phyloP scores from a whole-genome alignment of 2,888 invertebrate genomes.

The Hirudinaria manillensis region DNA sequence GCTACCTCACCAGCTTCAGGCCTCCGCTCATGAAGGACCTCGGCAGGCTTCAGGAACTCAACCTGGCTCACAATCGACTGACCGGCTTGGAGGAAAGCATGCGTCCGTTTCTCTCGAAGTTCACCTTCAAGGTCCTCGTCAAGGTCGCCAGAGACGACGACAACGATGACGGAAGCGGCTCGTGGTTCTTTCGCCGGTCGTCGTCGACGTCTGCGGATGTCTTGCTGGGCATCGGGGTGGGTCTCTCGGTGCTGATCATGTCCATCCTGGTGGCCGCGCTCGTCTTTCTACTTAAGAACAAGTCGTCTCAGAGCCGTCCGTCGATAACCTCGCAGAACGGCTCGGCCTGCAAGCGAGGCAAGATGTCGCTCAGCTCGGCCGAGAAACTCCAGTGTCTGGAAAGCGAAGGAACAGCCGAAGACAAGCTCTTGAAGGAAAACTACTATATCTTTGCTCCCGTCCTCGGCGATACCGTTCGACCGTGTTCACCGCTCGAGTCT shows the following conservation, averaged over 20 bases:
- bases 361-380: not conserved
- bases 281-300: not conserved
- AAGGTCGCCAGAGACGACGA: not conserved
- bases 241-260: not conserved
- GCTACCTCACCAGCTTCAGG: conserved; percentile 36
- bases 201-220: not conserved
- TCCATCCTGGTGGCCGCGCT: not conserved
- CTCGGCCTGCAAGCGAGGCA: conserved; percentile 14
- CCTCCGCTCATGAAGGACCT: conserved; percentile 35
- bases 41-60: conserved; percentile 37
- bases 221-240: conserved; percentile 7
- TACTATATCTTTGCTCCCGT: conserved; percentile 11
- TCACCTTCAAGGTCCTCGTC: conserved; percentile 36
- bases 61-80: conserved; percentile 39
- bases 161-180: not conserved
- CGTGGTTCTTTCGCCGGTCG: not conserved
- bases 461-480: not conserved
- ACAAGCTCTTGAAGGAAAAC: conserved; percentile 9
- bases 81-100: conserved; percentile 32
- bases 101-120: conserved; percentile 33
- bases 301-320: not conserved
- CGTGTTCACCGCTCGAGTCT: not conserved
- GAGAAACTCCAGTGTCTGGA: conserved; percentile 3
- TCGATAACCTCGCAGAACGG: conserved; percentile 1
- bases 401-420: not conserved